Base-by-base conservation (phyloP, 2,888 invertebrate genomes). In the Harpagoxenus sublaevis region DNA sequence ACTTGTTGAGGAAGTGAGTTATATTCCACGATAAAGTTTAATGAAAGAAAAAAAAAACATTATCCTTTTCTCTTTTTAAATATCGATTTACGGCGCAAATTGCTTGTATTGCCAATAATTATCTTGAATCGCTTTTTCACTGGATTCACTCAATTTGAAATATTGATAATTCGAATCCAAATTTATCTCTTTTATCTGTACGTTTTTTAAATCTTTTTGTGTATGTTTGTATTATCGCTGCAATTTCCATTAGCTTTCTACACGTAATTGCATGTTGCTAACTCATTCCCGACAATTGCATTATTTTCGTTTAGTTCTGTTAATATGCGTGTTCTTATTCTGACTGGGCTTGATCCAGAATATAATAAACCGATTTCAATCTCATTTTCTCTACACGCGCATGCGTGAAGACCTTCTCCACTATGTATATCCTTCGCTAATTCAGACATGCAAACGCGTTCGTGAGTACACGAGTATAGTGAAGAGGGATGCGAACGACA, bases 301-400 rank as follows among this genome's bases (percentile, higher is more conserved):
- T 55, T 39, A 39, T 65, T 51, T 51, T 75, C n/a, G n/a, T 62
- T 55, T 55, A 55, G 42, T 68, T 78, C 31, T 31, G 23, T 57
- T 78, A 42, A 68, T 45, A n/a, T 28, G 18, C n/a, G 42, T 10
- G 2, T 18, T 63, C 53, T 65, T 39, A 31, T 51, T 66, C 77
- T 4, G 66, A 78, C 55, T 53, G 15, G 42, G 6, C 55, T 78
- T 55, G 68, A 23, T 15, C 53, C 15, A 55, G 55, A 78, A 57
- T 73, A 68, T 78, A 45, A 70, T 78, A 78, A 78, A 63, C 78
- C 68, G 45, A 78, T 45, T 78, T 78, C 70, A 70, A 78, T 70
- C 55, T 78, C 45, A 78, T 78, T 70, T 18, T 23, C 15, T 42
- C 15, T 57, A 8, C 45, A 62, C 10, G 66, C 12, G n/a, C 4